Conservation (phyloP, 2,797 vertebrate species). For the Tragopan temminckii region DNA sequence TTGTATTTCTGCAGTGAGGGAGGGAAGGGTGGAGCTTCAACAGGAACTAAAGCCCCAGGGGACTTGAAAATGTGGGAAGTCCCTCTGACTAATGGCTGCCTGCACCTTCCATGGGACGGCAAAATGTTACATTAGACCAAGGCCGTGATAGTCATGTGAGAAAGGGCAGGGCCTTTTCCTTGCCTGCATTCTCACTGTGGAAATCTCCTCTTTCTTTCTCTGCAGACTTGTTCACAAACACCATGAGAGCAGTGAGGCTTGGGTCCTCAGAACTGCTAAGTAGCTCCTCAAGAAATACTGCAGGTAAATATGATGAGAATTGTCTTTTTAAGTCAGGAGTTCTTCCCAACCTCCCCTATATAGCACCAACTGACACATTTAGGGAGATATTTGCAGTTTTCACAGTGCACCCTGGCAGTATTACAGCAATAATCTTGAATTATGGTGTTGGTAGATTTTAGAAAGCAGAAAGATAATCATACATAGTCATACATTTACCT, state of each 20-base stretch:
- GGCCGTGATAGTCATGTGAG: accelerated
- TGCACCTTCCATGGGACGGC: neutral
- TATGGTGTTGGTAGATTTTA: neutral
- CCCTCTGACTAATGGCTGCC: neutral
- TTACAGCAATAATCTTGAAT: neutral
- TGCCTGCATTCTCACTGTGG: neutral
- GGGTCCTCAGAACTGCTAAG: neutral
- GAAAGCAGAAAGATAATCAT: neutral
- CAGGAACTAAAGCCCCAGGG: neutral
- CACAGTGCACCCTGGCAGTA: neutral
- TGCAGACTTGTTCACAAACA: accelerated
- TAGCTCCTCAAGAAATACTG: neutral
- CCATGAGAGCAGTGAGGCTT: neutral
- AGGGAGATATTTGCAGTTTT: neutral
- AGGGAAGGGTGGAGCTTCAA: neutral
- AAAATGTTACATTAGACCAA: neutral
- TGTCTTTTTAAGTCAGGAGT: neutral
- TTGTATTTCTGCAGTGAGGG: neutral
- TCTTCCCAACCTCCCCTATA: accelerated
- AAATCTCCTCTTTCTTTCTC: neutral
- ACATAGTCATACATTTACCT: neutral
- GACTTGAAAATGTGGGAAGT: neutral
- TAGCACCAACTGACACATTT: neutral
- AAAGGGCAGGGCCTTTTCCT: neutral
- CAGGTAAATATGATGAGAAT: neutral